Conservation (phyloP, 2,113 vertebrate genomes). For the Miniopterus natalensis region DNA sequence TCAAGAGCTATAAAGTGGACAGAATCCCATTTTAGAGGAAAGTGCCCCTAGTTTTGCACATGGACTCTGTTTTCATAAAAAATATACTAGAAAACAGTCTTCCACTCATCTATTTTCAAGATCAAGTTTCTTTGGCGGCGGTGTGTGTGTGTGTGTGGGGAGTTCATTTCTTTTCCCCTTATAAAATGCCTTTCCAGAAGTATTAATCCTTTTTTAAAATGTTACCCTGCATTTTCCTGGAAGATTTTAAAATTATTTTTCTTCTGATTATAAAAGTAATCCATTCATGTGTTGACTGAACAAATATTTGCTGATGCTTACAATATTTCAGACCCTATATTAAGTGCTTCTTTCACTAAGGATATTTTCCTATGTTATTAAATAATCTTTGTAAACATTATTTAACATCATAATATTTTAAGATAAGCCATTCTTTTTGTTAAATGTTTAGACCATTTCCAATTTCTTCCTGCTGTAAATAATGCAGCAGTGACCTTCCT, state of each 20-base stretch:
- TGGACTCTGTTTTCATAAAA: not conserved
- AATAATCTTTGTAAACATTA: not conserved
- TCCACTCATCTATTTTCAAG: not conserved
- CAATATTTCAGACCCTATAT: not conserved
- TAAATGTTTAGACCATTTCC: not conserved
- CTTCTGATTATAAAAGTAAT: slow-evolving; percentile 26
- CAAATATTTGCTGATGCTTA: slow-evolving; percentile 12
- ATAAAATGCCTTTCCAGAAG: not conserved
- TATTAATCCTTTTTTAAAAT: not conserved
- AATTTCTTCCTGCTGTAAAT: not conserved
- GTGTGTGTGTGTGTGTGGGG: too few species aligned
- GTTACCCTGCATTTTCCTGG: slow-evolving; percentile 20
- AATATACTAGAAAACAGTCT: not conserved
- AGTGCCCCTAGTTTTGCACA: not conserved
- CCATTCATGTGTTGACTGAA: slow-evolving; percentile 6
- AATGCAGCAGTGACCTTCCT: not conserved
- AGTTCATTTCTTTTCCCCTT: not conserved
- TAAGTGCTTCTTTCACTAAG: not conserved
- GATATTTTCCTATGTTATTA: not conserved
- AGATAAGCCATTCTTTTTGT: slow-evolving; percentile 34
- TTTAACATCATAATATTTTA: slow-evolving; percentile 29
- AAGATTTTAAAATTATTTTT: slow-evolving; percentile 4
- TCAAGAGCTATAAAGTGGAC: not conserved
- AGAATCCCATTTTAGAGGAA: not conserved
- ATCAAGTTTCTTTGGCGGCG: not conserved